Conservation (phyloP, 2,888 invertebrate genomes). For the Chrysopilus asiliformis region DNA sequence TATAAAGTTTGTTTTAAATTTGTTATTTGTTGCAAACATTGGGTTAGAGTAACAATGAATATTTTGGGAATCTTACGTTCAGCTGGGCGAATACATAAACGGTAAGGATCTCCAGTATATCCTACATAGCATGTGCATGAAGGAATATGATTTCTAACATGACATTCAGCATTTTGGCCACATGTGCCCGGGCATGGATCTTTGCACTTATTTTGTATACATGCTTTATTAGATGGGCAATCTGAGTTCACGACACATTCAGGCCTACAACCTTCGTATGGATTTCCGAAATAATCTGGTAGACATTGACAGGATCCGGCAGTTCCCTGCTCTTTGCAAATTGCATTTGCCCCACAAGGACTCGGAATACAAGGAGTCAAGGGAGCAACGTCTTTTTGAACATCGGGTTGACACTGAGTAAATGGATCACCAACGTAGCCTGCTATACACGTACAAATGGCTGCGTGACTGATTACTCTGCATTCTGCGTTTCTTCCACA, state of each 20-base stretch:
- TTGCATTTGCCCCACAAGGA: slow-evolving; percentile 69
- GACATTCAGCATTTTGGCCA: slow-evolving; percentile 58
- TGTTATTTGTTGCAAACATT: background rate
- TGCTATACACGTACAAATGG: slow-evolving; percentile 56
- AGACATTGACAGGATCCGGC: slow-evolving; percentile 60
- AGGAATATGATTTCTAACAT: slow-evolving; percentile 57
- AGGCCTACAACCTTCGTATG: slow-evolving; percentile 61
- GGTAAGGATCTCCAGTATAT: slow-evolving; percentile 64
- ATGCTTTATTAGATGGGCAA: slow-evolving; percentile 55
- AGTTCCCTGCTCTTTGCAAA: slow-evolving; percentile 50
- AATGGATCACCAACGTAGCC: slow-evolving; percentile 33
- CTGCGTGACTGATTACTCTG: slow-evolving; percentile 61
- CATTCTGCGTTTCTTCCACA: slow-evolving; percentile 63
- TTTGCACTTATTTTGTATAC: slow-evolving; percentile 56
- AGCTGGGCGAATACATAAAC: slow-evolving; percentile 40
- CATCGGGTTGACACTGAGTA: slow-evolving; percentile 13
- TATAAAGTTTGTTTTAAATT: background rate
- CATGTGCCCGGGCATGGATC: slow-evolving; percentile 71
- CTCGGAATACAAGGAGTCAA: slow-evolving; percentile 56
- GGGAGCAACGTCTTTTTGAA: slow-evolving; percentile 28
- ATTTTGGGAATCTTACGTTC: slow-evolving; percentile 36
- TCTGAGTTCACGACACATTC: slow-evolving; percentile 61
- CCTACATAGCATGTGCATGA: slow-evolving; percentile 53
- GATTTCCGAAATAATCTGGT: slow-evolving; percentile 59
- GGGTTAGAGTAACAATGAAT: background rate